These are phyloP conservation scores for Hesperia comma DNA, from an alignment of 2,888 invertebrate genomes.

Conservation along the genomic window DNA sequence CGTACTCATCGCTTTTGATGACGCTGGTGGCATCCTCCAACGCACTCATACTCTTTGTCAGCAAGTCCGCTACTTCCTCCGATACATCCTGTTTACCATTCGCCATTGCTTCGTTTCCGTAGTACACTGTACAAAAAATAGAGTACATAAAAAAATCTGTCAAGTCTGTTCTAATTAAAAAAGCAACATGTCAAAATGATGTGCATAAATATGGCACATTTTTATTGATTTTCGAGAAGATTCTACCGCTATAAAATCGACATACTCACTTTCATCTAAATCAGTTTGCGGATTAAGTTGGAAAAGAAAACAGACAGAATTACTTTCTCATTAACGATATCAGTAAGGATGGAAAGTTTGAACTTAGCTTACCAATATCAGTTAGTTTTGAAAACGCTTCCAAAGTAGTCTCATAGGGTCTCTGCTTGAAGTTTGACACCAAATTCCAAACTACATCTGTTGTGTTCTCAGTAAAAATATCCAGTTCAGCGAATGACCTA, in stretches of 20 bases:
- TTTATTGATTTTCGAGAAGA: too few relatives aligned
- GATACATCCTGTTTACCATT: constrained; percentile 84
- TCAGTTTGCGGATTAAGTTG: too few relatives aligned
- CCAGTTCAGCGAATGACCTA: constrained; percentile 93
- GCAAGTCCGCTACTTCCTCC: constrained; percentile 85
- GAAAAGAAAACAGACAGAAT: too few relatives aligned
- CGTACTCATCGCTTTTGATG: constrained; percentile 87
- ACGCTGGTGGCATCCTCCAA: constrained; percentile 75
- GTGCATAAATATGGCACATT: too few relatives aligned
- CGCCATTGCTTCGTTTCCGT: constrained; percentile 81
- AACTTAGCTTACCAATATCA: constrained; percentile 84
- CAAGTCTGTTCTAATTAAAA: too few relatives aligned
- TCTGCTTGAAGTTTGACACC: constrained; percentile 75
- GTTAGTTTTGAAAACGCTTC: constrained; percentile 94
- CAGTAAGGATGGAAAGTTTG: too few relatives aligned
- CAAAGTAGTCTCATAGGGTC: constrained; percentile 93
- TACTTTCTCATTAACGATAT: too few relatives aligned
- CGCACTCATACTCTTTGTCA: constrained; percentile 83
- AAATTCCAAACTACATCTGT: constrained; percentile 87
- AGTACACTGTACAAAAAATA: constrained; percentile 75
- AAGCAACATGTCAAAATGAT: too few relatives aligned
- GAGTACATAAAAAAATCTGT: not conserved
- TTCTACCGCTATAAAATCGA: too few relatives aligned
- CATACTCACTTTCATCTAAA: too few relatives aligned
- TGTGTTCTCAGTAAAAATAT: constrained; percentile 89